phyloP scores from a whole-genome alignment of 2,888 invertebrate species.

The Dicranocentrus wangi region DNA sequence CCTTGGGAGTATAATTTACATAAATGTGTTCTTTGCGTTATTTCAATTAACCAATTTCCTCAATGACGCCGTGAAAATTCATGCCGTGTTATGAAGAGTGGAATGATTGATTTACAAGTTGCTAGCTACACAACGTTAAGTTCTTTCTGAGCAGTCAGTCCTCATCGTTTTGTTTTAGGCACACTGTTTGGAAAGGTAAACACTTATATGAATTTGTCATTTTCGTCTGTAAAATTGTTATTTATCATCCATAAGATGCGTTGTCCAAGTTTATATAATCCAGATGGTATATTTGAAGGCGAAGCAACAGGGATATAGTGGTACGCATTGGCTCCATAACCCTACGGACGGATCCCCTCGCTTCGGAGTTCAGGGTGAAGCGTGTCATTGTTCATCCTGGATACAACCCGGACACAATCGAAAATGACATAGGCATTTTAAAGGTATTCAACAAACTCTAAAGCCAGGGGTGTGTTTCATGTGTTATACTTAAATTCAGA shows the following conservation, averaged over 20 bases:
- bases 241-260: background rate
- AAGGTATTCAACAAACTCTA: conserved; percentile 53
- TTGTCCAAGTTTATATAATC: background rate
- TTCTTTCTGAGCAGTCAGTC: conserved; percentile 20
- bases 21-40: no score
- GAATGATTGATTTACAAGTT: no score
- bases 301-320: conserved; percentile 63
- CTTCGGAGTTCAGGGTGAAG: conserved; percentile 60
- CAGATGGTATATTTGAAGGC: conserved; percentile 28
- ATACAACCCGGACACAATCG: conserved; percentile 67
- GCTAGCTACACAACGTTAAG: no score
- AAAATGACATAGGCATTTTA: conserved; percentile 70
- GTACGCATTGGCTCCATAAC: conserved; percentile 71
- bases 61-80: no score
- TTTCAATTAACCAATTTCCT: no score
- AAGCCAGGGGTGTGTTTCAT: no score
- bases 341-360: conserved; percentile 54
- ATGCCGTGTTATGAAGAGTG: no score
- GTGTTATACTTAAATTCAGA: no score
- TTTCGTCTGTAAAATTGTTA: no score
- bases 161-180: conserved; percentile 43
- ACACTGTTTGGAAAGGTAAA: conserved; percentile 71
- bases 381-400: conserved; percentile 67
- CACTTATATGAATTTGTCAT: background rate
- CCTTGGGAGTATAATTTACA: no score